phyloP scores from a whole-genome alignment of 2,113 vertebrate species.

The Labeo rohita region DNA sequence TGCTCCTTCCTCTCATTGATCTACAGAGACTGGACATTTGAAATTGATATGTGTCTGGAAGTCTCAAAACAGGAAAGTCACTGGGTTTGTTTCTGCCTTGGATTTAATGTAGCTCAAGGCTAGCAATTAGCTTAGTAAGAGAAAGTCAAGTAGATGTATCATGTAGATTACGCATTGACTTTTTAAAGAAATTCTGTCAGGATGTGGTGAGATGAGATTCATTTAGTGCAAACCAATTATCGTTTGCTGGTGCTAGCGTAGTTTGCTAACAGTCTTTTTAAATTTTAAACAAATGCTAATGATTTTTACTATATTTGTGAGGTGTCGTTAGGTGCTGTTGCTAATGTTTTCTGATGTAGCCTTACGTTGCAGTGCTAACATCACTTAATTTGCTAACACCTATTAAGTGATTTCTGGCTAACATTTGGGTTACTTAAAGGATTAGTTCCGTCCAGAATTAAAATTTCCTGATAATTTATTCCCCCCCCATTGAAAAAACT shows the following conservation, averaged over 20 bases:
- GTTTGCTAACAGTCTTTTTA: not conserved
- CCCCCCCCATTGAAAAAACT: too few species aligned
- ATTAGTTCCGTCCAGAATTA: too few species aligned
- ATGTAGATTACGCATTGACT: not conserved
- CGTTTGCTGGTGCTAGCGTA: not conserved
- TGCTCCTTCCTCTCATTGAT: constrained; percentile 20
- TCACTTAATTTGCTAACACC: not conserved
- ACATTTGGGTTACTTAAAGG: too few species aligned
- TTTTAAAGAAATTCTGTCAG: not conserved
- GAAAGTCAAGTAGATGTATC: constrained; percentile 1
- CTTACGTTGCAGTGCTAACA: not conserved
- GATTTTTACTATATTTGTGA: not conserved
- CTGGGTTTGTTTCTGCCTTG: constrained; percentile 9
- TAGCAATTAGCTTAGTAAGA: not conserved
- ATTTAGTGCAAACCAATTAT: not conserved
- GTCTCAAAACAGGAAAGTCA: constrained; percentile 4
- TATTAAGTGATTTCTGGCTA: too few species aligned
- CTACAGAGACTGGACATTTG: constrained; percentile 21
- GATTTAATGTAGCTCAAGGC: constrained; percentile 1
- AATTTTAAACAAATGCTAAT: not conserved
- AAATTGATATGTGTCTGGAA: constrained; percentile 5
- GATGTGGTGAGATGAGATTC: not conserved
- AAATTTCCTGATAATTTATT: too few species aligned
- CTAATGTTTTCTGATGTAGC: not conserved
- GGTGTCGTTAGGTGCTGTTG: not conserved